Conservation (phyloP, 2,113 vertebrate genomes). For the Psophia crepitans region DNA sequence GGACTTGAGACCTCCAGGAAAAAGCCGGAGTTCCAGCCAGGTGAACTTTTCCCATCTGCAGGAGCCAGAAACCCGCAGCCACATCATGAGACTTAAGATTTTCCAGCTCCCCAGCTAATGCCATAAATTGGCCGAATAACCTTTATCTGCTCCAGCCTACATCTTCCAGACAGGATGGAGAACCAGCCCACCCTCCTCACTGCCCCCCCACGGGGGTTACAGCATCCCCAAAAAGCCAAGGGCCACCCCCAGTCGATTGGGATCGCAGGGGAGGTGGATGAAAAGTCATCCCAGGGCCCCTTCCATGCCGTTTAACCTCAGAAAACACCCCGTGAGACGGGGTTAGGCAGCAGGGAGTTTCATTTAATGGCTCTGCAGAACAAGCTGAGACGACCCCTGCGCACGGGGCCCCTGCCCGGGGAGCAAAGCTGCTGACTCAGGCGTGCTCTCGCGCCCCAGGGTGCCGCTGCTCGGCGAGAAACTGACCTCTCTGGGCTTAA, state of each 20-base stretch:
- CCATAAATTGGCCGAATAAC: not conserved
- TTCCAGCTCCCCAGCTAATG: not conserved
- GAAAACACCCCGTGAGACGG: not conserved
- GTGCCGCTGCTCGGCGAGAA: not conserved
- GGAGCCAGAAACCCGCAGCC: not conserved
- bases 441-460: not conserved
- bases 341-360: not conserved
- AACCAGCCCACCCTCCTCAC: not conserved
- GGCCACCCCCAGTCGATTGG: not conserved
- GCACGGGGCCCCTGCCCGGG: fast-evolving
- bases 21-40: not conserved
- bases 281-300: not conserved
- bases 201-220: fast-evolving
- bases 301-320: not conserved
- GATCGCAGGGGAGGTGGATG: not conserved
- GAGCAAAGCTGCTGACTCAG: conserved; percentile 15
- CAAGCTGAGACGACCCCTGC: not conserved
- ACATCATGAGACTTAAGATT: not conserved
- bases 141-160: not conserved
- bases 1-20: not conserved
- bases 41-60: not conserved
- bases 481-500: not conserved
- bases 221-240: not conserved
- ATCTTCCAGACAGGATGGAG: not conserved
- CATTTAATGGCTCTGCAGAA: not conserved